Percentiles rank a stretch among this genome's conserved stretches.
Evolutionary conservation across 1,140 invertebrate genomes (phyloP).

Genomic region (Zeugodacus cucurbitae): DNA sequence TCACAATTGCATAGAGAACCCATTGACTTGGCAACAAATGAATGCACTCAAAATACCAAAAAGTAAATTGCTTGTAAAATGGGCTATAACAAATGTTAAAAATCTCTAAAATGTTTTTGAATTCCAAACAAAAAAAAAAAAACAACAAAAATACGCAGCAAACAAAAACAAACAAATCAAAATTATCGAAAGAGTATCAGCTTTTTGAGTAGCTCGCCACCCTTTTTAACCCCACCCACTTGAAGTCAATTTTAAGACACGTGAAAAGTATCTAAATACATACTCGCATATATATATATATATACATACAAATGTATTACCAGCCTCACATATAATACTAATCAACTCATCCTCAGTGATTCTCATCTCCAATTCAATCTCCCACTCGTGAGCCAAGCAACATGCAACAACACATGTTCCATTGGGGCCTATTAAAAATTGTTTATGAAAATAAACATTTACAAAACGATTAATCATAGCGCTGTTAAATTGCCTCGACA

Average conservation of each 20-base stretch:
- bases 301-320: neutral
- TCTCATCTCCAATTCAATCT: neutral
- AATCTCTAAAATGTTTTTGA: neutral
- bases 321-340: neutral
- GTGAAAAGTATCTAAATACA: neutral
- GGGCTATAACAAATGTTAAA: neutral
- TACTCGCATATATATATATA: neutral
- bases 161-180: neutral
- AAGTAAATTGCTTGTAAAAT: neutral
- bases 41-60: constrained; percentile 34
- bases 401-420: neutral
- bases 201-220: too few species aligned
- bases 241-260: neutral
- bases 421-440: constrained; percentile 35
- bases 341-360: neutral
- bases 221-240: constrained; percentile 34
- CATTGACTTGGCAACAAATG: neutral
- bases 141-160: neutral
- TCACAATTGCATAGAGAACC: neutral
- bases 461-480: constrained; percentile 40
- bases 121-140: neutral
- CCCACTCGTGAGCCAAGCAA: neutral
- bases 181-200: neutral
- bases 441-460: constrained; percentile 41
- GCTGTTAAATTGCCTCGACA: neutral